Evolutionary conservation across 2,797 vertebrate genomes (phyloP).

Genomic region (Babyrousa celebensis): DNA sequence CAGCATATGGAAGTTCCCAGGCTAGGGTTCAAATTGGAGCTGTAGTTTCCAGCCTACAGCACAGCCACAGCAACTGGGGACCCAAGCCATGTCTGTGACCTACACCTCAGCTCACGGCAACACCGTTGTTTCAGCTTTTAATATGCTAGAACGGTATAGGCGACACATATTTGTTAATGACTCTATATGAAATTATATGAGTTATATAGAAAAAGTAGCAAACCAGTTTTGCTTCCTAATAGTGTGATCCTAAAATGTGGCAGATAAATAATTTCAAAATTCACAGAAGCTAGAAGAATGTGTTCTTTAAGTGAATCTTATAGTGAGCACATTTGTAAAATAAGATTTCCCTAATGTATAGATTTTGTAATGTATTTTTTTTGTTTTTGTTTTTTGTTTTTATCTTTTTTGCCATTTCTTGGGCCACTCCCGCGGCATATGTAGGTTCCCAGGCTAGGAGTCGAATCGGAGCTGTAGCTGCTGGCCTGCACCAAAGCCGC

Average conservation of each 20-base stretch:
- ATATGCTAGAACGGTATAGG: background rate
- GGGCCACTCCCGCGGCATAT: no score
- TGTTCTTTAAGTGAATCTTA: conserved; percentile 8
- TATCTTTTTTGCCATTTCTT: no score
- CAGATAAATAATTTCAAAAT: conserved; percentile 34
- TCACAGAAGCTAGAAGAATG: background rate
- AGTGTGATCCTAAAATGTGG: conserved; percentile 20
- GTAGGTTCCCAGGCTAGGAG: no score
- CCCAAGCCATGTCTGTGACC: no score
- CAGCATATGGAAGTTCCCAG: no score
- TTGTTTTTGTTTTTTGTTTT: no score
- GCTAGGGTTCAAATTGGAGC: no score
- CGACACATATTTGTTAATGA: background rate
- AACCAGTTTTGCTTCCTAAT: conserved; percentile 19
- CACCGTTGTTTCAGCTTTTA: background rate
- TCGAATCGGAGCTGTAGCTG: no score
- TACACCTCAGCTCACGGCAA: no score
- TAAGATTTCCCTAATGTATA: background rate
- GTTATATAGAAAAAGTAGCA: background rate
- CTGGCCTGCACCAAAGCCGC: no score
- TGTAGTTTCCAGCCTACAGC: no score
- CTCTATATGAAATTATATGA: background rate
- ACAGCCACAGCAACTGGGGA: no score
- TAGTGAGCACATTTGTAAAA: conserved; percentile 9
- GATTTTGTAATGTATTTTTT: background rate